These are phyloP conservation scores for Dryococelus australis DNA, from an alignment of 2,888 invertebrate species.

Conservation along the genomic window DNA sequence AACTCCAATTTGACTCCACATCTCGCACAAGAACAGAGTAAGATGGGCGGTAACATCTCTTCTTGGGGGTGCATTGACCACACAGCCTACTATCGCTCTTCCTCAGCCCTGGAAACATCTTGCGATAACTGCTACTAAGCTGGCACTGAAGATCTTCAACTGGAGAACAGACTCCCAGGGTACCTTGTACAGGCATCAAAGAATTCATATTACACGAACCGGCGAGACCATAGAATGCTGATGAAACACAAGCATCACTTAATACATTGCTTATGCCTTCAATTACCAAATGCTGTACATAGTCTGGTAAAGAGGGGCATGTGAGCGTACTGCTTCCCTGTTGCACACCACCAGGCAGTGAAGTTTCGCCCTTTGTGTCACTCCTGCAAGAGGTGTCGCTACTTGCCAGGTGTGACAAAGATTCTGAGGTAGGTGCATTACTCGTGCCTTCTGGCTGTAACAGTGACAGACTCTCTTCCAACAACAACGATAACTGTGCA, in stretches of 20 bases:
- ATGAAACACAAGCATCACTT: not conserved
- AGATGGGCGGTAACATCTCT: too few species aligned
- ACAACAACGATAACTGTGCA: not conserved
- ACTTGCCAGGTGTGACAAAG: not conserved
- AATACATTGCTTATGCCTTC: not conserved
- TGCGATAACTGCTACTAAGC: too few species aligned
- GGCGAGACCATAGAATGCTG: not conserved
- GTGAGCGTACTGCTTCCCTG: not conserved
- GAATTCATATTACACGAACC: too few species aligned
- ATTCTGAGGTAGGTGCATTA: not conserved
- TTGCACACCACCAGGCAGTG: not conserved
- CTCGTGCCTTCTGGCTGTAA: not conserved
- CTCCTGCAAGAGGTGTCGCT: not conserved
- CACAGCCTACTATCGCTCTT: too few species aligned
- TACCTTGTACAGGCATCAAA: not conserved
- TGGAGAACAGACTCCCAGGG: too few species aligned
- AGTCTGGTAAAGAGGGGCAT: not conserved
- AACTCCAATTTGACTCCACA: too few species aligned
- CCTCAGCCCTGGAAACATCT: too few species aligned
- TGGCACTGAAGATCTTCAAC: too few species aligned
- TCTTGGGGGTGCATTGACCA: too few species aligned
- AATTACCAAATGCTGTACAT: not conserved
- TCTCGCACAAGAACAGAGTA: too few species aligned
- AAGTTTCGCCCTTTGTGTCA: too few species aligned
- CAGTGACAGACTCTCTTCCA: not conserved